phyloP scores from a whole-genome alignment of 2,888 invertebrate genomes.

The Trachelus stipa region DNA sequence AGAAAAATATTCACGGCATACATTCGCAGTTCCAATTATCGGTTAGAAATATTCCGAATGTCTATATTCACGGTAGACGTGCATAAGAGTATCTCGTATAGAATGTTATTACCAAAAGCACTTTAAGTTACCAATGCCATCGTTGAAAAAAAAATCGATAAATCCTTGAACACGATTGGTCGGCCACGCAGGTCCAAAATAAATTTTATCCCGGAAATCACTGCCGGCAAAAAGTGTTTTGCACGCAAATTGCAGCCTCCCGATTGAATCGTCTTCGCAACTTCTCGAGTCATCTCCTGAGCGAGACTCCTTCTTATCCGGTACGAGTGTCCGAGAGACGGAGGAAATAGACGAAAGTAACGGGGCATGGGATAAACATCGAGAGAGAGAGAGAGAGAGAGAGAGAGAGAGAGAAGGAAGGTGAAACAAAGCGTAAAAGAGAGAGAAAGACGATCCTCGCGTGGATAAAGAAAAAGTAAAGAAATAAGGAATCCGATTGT shows the following conservation, averaged over 20 bases:
- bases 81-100: background rate
- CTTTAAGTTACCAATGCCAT: background rate
- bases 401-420: too few species aligned
- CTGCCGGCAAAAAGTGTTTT: background rate
- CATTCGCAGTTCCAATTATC: background rate
- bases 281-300: background rate
- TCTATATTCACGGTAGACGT: background rate
- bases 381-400: background rate
- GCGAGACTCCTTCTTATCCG: background rate
- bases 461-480: background rate
- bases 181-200: background rate
- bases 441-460: background rate
- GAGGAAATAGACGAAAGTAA: background rate
- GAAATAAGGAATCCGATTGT: conserved; percentile 10
- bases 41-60: background rate
- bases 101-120: background rate
- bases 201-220: background rate
- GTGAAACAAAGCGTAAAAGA: background rate
- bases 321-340: background rate
- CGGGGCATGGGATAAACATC: background rate
- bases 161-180: background rate
- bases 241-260: background rate
- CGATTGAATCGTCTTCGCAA: background rate
- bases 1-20: background rate
- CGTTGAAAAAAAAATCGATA: background rate